A percentile compares a stretch with the other conserved stretches of the same genome.
Evolutionary conservation across 1,140 invertebrate species (phyloP).

Genomic region (Pollicipes pollicipes): DNA sequence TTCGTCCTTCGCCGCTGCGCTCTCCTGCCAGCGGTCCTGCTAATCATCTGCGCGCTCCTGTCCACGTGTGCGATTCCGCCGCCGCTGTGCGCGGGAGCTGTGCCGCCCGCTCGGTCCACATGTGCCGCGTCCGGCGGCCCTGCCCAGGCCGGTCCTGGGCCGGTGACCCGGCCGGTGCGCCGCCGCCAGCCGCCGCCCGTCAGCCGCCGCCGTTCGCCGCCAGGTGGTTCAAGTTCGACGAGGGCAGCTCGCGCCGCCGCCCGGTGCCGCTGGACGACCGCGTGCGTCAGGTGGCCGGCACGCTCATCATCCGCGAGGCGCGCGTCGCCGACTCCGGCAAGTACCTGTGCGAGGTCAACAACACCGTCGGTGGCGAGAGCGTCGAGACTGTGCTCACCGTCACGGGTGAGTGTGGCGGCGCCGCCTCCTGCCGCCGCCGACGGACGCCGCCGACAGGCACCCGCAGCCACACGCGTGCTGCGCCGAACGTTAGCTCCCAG

Average conservation of each 20-base stretch:
- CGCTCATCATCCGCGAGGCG: conserved; percentile 74
- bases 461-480: too few relatives aligned
- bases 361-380: conserved; percentile 78
- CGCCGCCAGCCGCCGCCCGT: conserved; percentile 63
- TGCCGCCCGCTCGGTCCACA: too few relatives aligned
- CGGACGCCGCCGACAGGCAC: too few relatives aligned
- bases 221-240: conserved; percentile 88
- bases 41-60: too few relatives aligned
- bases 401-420: conserved; percentile 36
- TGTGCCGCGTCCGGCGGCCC: not conserved
- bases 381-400: conserved; percentile 82
- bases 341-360: conserved; percentile 84
- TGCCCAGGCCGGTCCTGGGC: conserved; percentile 28
- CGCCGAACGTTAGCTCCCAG: too few relatives aligned
- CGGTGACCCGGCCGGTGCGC: conserved; percentile 46
- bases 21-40: conserved; percentile 33
- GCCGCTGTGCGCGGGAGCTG: too few relatives aligned
- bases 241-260: conserved; percentile 58
- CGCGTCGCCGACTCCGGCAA: conserved; percentile 81
- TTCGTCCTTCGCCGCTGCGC: too few relatives aligned
- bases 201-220: conserved; percentile 64
- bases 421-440: too few relatives aligned
- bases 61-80: too few relatives aligned
- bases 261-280: conserved; percentile 66
- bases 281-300: conserved; percentile 82